Percentiles rank a stretch among this genome's conserved stretches.
These are phyloP conservation scores for Macroglossus sobrinus DNA, from an alignment of 2,113 vertebrate species.

Conservation along the genomic window DNA sequence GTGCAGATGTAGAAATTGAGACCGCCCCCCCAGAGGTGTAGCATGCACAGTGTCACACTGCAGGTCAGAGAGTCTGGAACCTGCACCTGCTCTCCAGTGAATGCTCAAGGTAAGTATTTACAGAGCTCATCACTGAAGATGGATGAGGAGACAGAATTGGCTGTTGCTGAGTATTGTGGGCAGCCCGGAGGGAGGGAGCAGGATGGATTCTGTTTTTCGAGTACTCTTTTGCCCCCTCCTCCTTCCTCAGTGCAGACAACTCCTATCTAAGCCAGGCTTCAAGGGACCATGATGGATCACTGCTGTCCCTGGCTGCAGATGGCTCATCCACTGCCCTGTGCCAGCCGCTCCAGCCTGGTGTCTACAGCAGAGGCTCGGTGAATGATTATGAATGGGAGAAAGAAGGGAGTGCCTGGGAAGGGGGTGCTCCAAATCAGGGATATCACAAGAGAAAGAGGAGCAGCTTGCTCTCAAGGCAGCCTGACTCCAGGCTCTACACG, in stretches of 20 bases:
- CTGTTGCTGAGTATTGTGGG: not conserved
- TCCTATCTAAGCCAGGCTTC: not conserved
- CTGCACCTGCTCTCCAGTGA: not conserved
- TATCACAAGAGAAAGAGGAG: not conserved
- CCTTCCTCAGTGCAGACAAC: not conserved
- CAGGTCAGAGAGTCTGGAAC: not conserved
- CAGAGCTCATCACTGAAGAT: fast-evolving
- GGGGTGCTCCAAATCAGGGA: fast-evolving
- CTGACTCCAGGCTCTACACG: not conserved
- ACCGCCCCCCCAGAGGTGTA: fast-evolving
- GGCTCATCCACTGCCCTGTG: fast-evolving
- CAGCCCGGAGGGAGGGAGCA: not conserved
- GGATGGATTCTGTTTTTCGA: not conserved
- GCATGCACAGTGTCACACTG: not conserved
- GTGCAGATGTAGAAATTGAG: not conserved
- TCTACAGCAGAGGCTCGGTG: not conserved
- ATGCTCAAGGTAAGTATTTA: not conserved
- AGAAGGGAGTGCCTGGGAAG: not conserved
- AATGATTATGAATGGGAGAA: not conserved
- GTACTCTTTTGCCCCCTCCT: not conserved
- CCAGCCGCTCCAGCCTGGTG: not conserved
- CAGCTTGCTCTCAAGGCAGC: not conserved
- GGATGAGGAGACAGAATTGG: not conserved
- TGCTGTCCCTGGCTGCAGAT: not conserved
- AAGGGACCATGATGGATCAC: not conserved